These are phyloP conservation scores for Caenorhabditis wallacei DNA, from an alignment of 2,888 invertebrate genomes.

Conservation along the genomic window DNA sequence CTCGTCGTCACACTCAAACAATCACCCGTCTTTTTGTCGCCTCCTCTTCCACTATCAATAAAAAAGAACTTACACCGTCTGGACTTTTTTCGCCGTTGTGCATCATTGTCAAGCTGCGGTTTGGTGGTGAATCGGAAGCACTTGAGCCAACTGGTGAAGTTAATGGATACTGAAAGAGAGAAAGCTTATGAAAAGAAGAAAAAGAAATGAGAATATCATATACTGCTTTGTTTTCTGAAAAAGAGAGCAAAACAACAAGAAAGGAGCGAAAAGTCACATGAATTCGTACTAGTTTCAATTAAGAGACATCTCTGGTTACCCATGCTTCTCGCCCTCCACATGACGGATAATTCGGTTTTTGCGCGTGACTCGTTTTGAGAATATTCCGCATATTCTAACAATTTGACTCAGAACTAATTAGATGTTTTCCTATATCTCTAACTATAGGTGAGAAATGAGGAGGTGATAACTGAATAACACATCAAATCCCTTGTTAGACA, in stretches of 20 bases:
- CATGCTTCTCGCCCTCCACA: slow-evolving; percentile 6
- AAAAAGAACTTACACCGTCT: slow-evolving; percentile 61
- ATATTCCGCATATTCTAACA: background rate
- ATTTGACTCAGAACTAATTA: slow-evolving; percentile 18
- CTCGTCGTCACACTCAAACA: slow-evolving; percentile 6
- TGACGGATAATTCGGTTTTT: slow-evolving; percentile 15
- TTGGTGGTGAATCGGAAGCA: slow-evolving; percentile 70
- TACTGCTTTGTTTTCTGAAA: background rate
- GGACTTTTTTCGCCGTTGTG: slow-evolving; percentile 69
- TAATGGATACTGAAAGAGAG: slow-evolving; percentile 69
- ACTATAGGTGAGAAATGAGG: background rate
- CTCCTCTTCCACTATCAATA: background rate
- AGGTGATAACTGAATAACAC: slow-evolving; percentile 5
- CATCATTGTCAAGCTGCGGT: slow-evolving; percentile 61
- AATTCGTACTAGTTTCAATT: slow-evolving; percentile 45
- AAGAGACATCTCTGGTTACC: slow-evolving; percentile 8
- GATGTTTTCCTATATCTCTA: background rate
- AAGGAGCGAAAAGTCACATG: slow-evolving; percentile 21
- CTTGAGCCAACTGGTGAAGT: slow-evolving; percentile 71
- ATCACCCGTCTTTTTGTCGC: slow-evolving; percentile 1
- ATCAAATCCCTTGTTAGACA: background rate
- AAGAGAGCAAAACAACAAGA: background rate
- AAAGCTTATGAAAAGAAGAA: background rate
- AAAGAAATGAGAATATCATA: background rate
- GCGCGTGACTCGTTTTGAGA: slow-evolving; percentile 1